A percentile compares a stretch with the other conserved stretches of the same genome.
These are phyloP conservation scores for Cnemophilus loriae DNA, from an alignment of 2,113 vertebrate genomes.

Conservation along the genomic window DNA sequence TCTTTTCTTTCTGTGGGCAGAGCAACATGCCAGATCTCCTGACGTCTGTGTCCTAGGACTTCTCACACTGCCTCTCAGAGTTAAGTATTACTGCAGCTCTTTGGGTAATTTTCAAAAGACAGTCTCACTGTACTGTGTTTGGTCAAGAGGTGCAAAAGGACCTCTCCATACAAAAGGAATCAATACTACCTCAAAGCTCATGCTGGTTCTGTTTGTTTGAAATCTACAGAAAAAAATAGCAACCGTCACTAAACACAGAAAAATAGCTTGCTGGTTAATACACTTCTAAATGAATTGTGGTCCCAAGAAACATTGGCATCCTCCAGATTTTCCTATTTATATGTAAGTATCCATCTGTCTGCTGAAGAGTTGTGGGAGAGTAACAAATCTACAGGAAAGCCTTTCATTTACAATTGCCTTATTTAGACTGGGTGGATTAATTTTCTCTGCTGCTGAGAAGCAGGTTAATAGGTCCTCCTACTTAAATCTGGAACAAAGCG, in stretches of 20 bases:
- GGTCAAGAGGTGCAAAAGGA: background rate
- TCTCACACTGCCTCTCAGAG: background rate
- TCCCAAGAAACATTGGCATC: background rate
- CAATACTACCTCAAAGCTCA: background rate
- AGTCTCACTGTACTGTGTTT: background rate
- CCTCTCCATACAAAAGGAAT: background rate
- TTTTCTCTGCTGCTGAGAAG: slow-evolving; percentile 17
- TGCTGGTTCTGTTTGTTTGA: background rate
- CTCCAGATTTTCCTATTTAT: background rate
- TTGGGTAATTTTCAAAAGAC: background rate
- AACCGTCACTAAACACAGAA: background rate
- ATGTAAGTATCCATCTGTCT: background rate
- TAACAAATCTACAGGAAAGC: slow-evolving; percentile 7
- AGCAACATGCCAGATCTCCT: background rate
- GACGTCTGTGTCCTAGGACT: background rate
- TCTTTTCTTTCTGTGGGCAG: background rate
- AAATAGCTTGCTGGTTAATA: background rate
- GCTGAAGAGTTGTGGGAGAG: background rate
- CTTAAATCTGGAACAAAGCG: slow-evolving; percentile 16
- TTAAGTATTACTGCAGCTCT: background rate
- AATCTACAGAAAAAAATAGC: background rate
- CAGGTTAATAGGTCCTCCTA: slow-evolving; percentile 24
- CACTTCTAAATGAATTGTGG: background rate
- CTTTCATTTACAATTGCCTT: slow-evolving; percentile 19
- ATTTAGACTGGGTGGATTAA: slow-evolving; percentile 12